Base-by-base conservation (phyloP, 2,113 vertebrate genomes). In the Syrrhaptes paradoxus region DNA sequence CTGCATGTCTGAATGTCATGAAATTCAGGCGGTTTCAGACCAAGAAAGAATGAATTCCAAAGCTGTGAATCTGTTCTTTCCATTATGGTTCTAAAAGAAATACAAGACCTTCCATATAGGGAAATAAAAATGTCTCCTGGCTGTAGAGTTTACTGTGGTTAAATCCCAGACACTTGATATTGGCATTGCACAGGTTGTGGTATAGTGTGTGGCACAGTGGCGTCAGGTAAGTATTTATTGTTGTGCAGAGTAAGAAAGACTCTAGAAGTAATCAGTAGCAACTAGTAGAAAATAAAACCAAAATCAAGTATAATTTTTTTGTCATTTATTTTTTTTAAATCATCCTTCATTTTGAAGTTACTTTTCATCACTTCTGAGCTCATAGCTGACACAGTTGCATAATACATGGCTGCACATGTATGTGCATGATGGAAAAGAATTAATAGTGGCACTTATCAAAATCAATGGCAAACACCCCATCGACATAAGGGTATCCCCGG, bases 41-140 rank as follows among this genome's bases (percentile, higher is more conserved):
- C 76, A 93, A 93, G 88, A 26, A 90, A 75, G 66, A 92, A 87
- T 78, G 76, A 92, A 96, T 95, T 96, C 88, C 90, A 93, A 94
- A 87, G 80, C 90, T 95, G 93, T 62, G 90, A 85, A 95, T 93
- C 96, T 96, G 93, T 93, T 96, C 87, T 96, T 96, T 90, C 90
- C 93, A 95, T 97, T 96, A 96, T 9, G 59, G 73, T 32, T 84
- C 86, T 78, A 72, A 94, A 89, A 94, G 83, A 95, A 96, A 96
- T 55, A 85, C 54, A 96, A 94, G 76, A 70, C 65, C 76, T 95
- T 96, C 79, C 36, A 72, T 14, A 45, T 26, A 78, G 21, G 54
- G 83, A 96, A 96, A 94, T 90, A 93, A 94, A 96, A 93, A 78
- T 28, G 41, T 90, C 61, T 87, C 52, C 8, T 93, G 80, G 76